These are phyloP conservation scores for Distichodus sexfasciatus DNA, from an alignment of 2,797 vertebrate species.

Conservation along the genomic window DNA sequence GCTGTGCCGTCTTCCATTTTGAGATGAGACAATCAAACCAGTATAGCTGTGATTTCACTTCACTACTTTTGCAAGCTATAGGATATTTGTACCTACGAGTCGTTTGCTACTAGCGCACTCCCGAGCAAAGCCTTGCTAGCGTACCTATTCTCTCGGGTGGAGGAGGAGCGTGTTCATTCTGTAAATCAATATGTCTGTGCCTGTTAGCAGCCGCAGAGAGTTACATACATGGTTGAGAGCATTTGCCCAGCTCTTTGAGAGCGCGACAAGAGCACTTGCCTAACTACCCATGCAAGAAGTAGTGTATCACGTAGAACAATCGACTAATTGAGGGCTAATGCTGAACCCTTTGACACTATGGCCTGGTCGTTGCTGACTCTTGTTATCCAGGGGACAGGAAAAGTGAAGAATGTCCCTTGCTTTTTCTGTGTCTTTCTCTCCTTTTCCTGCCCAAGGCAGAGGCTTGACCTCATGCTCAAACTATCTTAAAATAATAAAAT, in stretches of 20 bases:
- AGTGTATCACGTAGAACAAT: constrained; percentile 69
- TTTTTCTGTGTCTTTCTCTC: constrained; percentile 5
- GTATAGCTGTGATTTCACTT: background rate
- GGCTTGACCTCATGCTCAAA: constrained; percentile 69
- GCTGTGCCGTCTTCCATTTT: constrained; percentile 26
- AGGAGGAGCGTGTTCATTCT: constrained; percentile 64
- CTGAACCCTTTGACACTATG: constrained; percentile 34
- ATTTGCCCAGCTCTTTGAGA: constrained; percentile 61
- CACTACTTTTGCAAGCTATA: constrained; percentile 3
- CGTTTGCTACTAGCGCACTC: constrained; percentile 47
- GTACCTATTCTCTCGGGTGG: constrained; percentile 49
- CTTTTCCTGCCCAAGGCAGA: constrained; percentile 58
- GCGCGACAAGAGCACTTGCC: constrained; percentile 35
- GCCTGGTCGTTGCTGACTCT: constrained; percentile 42
- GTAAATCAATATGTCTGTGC: constrained; percentile 77
- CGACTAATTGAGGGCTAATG: constrained; percentile 68
- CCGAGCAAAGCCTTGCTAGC: constrained; percentile 34
- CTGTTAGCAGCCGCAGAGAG: constrained; percentile 60
- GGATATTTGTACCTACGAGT: constrained; percentile 49
- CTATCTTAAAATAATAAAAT: constrained; percentile 37
- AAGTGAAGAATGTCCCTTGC: constrained; percentile 21
- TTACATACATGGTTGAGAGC: constrained; percentile 65
- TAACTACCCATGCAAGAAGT: constrained; percentile 63
- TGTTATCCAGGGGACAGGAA: constrained; percentile 62
- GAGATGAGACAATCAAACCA: constrained; percentile 18